Evolutionary conservation across 2,888 invertebrate species (phyloP).

Genomic region (Drosophila acutilabella): DNA sequence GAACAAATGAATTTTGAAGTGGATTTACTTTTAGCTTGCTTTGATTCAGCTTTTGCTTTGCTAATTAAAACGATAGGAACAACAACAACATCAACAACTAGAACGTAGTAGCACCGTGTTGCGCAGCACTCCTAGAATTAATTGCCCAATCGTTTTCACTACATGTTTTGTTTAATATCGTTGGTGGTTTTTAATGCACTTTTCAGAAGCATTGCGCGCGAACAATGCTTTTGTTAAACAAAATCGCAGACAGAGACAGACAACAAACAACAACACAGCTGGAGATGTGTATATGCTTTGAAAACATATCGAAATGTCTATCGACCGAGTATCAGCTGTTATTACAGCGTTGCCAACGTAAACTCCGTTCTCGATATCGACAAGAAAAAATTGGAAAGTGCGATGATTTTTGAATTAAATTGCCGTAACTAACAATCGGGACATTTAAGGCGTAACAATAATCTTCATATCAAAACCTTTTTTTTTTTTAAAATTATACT

Average conservation of each 20-base stretch:
- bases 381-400: not conserved
- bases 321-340: constrained; percentile 44
- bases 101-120: constrained; percentile 67
- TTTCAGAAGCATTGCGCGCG: constrained; percentile 69
- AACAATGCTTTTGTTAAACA: constrained; percentile 72
- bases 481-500: too few species aligned
- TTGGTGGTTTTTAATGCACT: constrained; percentile 48
- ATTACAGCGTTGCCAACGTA: constrained; percentile 39
- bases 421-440: too few species aligned
- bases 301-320: constrained; percentile 30
- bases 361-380: constrained; percentile 1
- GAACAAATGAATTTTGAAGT: constrained; percentile 25
- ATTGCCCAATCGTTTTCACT: constrained; percentile 36
- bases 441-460: too few species aligned
- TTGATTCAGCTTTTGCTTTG: constrained; percentile 40
- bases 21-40: constrained; percentile 30
- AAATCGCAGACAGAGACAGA: constrained; percentile 66
- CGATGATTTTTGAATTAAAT: too few species aligned
- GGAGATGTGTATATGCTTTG: constrained; percentile 31
- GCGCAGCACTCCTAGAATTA: constrained; percentile 49
- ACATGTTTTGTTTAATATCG: constrained; percentile 57
- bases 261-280: constrained; percentile 72
- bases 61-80: constrained; percentile 27
- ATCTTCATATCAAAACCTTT: too few species aligned
- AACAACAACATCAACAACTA: constrained; percentile 29